A percentile compares a stretch with the other conserved stretches of the same genome.
phyloP scores from a whole-genome alignment of 2,888 invertebrate genomes.

The Dryobotodes eremita region DNA sequence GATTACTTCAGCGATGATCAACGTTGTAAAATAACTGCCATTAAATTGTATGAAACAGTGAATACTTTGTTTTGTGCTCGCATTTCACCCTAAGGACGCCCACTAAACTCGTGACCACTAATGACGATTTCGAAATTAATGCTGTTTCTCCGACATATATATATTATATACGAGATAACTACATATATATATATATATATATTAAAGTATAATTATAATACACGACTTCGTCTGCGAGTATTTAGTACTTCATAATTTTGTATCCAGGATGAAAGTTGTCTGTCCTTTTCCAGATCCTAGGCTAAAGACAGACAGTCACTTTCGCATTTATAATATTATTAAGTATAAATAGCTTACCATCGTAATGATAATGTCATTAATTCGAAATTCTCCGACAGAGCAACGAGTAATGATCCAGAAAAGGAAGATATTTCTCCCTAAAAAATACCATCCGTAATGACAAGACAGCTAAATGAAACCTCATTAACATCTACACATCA shows the following conservation, averaged over 20 bases:
- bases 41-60: too few species aligned
- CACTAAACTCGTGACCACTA: too few species aligned
- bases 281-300: neutral
- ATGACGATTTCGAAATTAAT: too few species aligned
- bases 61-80: too few species aligned
- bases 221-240: neutral
- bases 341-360: neutral
- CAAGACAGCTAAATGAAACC: constrained; percentile 1
- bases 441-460: neutral
- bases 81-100: too few species aligned
- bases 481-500: constrained; percentile 6
- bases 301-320: neutral
- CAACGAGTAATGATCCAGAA: constrained; percentile 15
- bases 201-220: too few species aligned
- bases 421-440: neutral
- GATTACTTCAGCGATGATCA: too few species aligned
- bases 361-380: neutral
- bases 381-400: neutral
- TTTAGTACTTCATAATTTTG: neutral
- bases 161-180: too few species aligned
- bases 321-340: neutral
- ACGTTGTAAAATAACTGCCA: too few species aligned
- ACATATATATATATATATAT: too few species aligned
- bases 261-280: neutral
- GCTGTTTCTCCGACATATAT: too few species aligned